Percentiles rank a stretch among this genome's conserved stretches.
Evolutionary conservation across 2,113 vertebrate species (phyloP).

Genomic region (Pimephales promelas): DNA sequence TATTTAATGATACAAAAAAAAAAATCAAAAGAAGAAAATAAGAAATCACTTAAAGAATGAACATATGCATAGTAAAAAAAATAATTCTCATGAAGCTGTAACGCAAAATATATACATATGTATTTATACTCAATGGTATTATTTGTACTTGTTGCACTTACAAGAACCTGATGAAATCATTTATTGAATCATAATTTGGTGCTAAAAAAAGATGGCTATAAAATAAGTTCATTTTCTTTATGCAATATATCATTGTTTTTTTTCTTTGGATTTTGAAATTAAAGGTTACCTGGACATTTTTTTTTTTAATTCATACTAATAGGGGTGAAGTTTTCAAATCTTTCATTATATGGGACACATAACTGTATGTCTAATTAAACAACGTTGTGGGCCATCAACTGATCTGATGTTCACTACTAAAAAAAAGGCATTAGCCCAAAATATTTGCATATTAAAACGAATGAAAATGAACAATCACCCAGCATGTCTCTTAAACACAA

Average conservation of each 20-base stretch:
- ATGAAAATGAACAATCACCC: neutral
- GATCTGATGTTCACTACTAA: neutral
- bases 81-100: neutral
- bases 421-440: neutral
- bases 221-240: neutral
- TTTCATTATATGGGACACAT: neutral
- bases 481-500: neutral
- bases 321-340: neutral
- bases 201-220: neutral
- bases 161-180: neutral
- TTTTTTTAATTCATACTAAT: neutral
- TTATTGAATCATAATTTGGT: neutral
- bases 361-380: neutral
- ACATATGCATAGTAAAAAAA: neutral
- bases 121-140: neutral
- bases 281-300: neutral
- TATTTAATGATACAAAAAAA: neutral
- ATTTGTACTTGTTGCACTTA: neutral
- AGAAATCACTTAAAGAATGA: neutral
- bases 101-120: neutral
- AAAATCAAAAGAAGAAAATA: neutral
- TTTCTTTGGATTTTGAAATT: neutral
- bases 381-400: neutral
- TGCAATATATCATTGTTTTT: neutral
- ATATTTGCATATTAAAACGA: neutral